These are phyloP conservation scores for Oryzias curvinotus DNA, from an alignment of 2,113 vertebrate species.

Conservation along the genomic window DNA sequence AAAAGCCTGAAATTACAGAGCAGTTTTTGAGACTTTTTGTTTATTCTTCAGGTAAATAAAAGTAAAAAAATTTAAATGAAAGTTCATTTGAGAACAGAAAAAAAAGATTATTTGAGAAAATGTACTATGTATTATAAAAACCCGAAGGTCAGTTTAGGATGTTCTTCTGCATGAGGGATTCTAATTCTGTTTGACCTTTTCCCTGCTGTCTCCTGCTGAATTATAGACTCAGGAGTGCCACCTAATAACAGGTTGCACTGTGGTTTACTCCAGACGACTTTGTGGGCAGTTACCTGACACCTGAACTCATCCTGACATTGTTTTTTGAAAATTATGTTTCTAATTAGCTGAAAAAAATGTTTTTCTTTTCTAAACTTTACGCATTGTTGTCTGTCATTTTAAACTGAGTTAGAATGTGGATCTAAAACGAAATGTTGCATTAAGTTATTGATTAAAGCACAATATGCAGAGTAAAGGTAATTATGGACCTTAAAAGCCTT, in stretches of 20 bases:
- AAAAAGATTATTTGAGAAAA: too few species aligned
- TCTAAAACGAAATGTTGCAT: constrained; percentile 22
- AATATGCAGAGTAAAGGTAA: constrained; percentile 79
- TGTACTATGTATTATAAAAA: too few species aligned
- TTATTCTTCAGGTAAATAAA: background rate
- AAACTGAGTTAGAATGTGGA: constrained; percentile 48
- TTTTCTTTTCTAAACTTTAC: constrained; percentile 64
- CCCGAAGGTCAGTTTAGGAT: background rate
- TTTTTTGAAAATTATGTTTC: constrained; percentile 54
- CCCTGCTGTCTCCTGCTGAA: constrained; percentile 34
- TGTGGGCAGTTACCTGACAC: constrained; percentile 67
- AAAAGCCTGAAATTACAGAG: constrained; percentile 31
- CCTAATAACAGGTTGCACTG: constrained; percentile 61
- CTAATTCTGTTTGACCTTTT: constrained; percentile 30
- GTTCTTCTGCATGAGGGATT: constrained; percentile 22
- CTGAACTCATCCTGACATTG: constrained; percentile 67
- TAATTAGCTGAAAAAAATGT: constrained; percentile 72
- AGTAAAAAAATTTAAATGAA: background rate
- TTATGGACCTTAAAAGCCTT: constrained; percentile 81
- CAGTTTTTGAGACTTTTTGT: constrained; percentile 8
- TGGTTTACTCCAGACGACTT: constrained; percentile 34
- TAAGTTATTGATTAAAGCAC: constrained; percentile 45
- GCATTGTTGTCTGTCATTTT: constrained; percentile 62
- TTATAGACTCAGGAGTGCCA: constrained; percentile 55
- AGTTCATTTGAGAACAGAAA: background rate